These are phyloP conservation scores for Myotis vivesi DNA, from an alignment of 2,797 vertebrate species.

Conservation along the genomic window DNA sequence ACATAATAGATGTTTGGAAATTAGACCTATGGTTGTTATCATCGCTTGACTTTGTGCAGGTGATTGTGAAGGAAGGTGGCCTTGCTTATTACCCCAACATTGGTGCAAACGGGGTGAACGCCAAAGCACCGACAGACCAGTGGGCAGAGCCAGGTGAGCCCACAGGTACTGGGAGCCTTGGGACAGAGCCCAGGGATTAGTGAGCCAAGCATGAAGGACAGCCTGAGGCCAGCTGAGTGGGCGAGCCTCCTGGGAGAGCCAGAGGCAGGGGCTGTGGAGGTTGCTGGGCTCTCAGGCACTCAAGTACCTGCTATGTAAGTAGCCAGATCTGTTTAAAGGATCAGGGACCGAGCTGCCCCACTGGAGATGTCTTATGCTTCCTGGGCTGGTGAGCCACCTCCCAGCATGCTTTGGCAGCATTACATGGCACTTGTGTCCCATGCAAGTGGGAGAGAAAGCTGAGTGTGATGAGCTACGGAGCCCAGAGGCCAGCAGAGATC, in stretches of 20 bases:
- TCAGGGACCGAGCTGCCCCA: not conserved
- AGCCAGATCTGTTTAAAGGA: constrained; percentile 55
- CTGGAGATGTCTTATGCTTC: constrained; percentile 1
- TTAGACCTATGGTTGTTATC: not conserved
- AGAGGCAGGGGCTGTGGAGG: not conserved
- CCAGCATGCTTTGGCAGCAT: constrained; percentile 1
- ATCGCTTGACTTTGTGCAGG: not conserved
- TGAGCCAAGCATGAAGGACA: not conserved
- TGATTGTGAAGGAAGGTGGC: not conserved
- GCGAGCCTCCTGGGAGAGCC: not conserved
- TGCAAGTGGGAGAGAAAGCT: not conserved
- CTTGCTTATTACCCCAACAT: not conserved
- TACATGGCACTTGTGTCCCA: not conserved
- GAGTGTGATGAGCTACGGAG: not conserved
- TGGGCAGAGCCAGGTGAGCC: not conserved
- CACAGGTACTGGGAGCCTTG: not conserved
- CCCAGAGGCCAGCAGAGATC: not conserved
- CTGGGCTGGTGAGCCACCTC: not conserved
- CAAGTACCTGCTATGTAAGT: constrained; percentile 22
- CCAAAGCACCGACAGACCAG: not conserved
- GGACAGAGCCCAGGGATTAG: not conserved
- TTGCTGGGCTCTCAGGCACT: not conserved
- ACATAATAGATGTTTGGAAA: not conserved
- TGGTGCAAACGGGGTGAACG: not conserved
- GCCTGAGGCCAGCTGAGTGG: not conserved